Evolutionary conservation across 1,140 invertebrate species (phyloP).

Genomic region (Drosophila repletoides): DNA sequence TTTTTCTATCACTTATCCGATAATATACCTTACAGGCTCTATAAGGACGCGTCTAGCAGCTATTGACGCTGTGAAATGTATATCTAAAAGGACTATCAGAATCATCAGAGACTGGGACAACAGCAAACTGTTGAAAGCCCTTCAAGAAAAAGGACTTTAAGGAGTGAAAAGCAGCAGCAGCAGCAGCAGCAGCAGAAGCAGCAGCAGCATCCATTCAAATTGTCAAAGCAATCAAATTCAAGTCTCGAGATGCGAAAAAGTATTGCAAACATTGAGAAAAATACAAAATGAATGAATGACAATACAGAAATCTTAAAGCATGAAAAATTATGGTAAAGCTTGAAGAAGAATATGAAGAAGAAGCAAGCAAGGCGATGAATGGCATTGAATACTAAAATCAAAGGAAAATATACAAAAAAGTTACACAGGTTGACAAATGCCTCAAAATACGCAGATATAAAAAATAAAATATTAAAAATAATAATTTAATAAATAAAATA

Average conservation of each 20-base stretch:
- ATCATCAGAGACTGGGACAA: slow-evolving; percentile 20
- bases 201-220: slow-evolving; percentile 40
- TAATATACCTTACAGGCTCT: background rate
- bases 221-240: slow-evolving; percentile 62
- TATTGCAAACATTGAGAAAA: slow-evolving; percentile 48
- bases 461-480: too few relatives aligned
- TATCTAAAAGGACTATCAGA: slow-evolving; percentile 47
- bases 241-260: slow-evolving; percentile 46
- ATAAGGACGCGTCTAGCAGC: slow-evolving; percentile 16
- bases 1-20: too few relatives aligned
- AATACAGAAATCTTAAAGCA: background rate
- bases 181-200: slow-evolving; percentile 2
- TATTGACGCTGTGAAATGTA: slow-evolving; percentile 50
- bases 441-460: too few relatives aligned
- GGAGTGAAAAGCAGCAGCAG: slow-evolving; percentile 8
- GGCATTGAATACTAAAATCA: background rate
- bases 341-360: background rate
- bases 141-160: slow-evolving; percentile 20
- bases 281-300: slow-evolving; percentile 13
- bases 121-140: slow-evolving; percentile 37
- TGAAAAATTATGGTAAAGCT: background rate
- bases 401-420: background rate
- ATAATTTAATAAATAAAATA: too few relatives aligned
- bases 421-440: too few relatives aligned
- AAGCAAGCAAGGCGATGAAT: too few relatives aligned